A percentile compares a stretch with the other conserved stretches of the same genome.
Evolutionary conservation across 2,888 invertebrate species (phyloP).

Genomic region (Acanthopleura granulata): DNA sequence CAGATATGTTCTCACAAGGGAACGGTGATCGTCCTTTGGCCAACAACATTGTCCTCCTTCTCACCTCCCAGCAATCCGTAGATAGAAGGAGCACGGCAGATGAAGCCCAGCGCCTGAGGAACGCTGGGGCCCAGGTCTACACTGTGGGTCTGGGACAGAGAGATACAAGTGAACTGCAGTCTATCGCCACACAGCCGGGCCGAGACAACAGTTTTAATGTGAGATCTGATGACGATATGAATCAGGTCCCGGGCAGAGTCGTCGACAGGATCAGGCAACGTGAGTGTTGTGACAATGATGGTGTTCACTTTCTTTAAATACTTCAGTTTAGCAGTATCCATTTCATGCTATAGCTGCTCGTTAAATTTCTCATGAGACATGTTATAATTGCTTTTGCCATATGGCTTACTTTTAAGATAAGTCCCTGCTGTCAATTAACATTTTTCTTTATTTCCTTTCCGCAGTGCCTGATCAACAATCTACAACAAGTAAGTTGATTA

Average conservation of each 20-base stretch:
- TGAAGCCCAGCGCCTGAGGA: not conserved
- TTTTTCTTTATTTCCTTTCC: no score
- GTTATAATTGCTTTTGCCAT: not conserved
- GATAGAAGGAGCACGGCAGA: not conserved
- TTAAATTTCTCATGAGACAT: not conserved
- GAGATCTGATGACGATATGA: not conserved
- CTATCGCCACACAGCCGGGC: constrained; percentile 4
- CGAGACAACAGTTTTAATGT: constrained; percentile 15
- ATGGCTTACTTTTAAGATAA: not conserved
- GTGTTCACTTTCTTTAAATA: no score
- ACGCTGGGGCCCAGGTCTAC: not conserved
- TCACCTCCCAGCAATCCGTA: constrained; percentile 43
- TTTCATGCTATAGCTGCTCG: not conserved
- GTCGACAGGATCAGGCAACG: constrained; percentile 6
- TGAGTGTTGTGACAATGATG: not conserved
- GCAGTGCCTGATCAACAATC: no score
- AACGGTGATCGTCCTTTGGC: constrained; percentile 53
- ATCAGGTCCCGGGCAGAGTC: not conserved
- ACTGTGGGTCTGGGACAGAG: not conserved
- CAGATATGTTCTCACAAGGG: constrained; percentile 40
- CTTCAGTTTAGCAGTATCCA: no score
- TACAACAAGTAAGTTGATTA: no score
- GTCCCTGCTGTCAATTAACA: no score
- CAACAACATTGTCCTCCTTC: constrained; percentile 48
- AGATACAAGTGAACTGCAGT: not conserved